phyloP scores from a whole-genome alignment of 1,140 invertebrate species.

The Pantala flavescens region DNA sequence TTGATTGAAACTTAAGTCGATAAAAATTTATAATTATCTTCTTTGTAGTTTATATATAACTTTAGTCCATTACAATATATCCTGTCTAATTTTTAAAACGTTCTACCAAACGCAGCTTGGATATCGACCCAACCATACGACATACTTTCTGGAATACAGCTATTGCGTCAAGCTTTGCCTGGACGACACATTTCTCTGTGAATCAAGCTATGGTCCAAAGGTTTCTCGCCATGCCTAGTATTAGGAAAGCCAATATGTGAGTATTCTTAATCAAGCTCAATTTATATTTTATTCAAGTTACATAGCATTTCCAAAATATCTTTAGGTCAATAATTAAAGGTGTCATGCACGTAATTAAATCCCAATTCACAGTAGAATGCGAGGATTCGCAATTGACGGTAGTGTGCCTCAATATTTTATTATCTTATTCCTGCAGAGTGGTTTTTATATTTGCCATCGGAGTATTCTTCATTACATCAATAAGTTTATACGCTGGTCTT shows the following conservation, averaged over 20 bases:
- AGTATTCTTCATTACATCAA: constrained; percentile 20
- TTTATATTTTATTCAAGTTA: no score
- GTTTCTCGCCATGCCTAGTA: constrained; percentile 42
- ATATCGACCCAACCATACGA: constrained; percentile 40
- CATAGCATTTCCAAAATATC: no score
- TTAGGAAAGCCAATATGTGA: constrained; percentile 41
- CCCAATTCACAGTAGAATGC: no score
- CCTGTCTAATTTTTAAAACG: neutral
- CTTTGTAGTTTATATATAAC: no score
- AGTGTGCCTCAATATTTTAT: no score
- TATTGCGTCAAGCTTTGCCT: constrained; percentile 45
- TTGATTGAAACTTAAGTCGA: no score
- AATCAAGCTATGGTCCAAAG: constrained; percentile 51
- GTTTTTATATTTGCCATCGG: constrained; percentile 36
- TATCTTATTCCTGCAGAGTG: constrained; percentile 27
- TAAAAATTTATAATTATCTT: no score
- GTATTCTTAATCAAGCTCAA: neutral
- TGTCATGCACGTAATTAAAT: no score
- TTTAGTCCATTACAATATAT: neutral
- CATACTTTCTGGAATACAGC: constrained; percentile 48
- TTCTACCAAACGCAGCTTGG: constrained; percentile 38
- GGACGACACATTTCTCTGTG: constrained; percentile 43
- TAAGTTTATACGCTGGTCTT: constrained; percentile 30
- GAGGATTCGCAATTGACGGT: no score
- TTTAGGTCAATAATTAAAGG: no score